A percentile compares a stretch with the other conserved stretches of the same genome.
Conservation (phyloP, 2,113 vertebrate genomes). For the Malurus elegans region DNA sequence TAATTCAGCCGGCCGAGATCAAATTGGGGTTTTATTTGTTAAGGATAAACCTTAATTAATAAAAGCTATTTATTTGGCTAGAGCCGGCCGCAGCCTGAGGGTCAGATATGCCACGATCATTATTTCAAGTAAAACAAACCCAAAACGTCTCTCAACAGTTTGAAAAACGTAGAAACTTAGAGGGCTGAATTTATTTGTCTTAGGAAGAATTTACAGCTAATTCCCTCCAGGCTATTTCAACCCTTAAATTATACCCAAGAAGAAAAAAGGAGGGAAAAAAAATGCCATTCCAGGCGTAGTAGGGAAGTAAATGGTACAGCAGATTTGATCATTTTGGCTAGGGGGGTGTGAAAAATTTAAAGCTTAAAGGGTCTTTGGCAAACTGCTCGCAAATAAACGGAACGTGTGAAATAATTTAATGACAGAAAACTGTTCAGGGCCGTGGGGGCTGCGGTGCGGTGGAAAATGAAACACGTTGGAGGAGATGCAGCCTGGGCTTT, state of each 20-base stretch:
- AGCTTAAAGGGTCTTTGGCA: slow-evolving; percentile 60
- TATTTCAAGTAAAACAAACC: slow-evolving; percentile 79
- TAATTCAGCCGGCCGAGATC: slow-evolving; percentile 64
- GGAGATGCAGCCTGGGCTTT: not conserved
- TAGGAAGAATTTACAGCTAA: slow-evolving; percentile 79
- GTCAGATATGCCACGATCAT: slow-evolving; percentile 69
- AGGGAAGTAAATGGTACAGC: slow-evolving; percentile 7
- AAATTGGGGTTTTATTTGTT: slow-evolving; percentile 65
- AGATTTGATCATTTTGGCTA: slow-evolving; percentile 36
- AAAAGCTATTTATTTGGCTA: slow-evolving; percentile 82
- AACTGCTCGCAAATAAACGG: slow-evolving; percentile 27
- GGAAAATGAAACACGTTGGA: slow-evolving; percentile 38
- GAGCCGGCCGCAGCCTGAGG: slow-evolving; percentile 45
- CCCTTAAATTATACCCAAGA: slow-evolving; percentile 70
- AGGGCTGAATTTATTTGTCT: slow-evolving; percentile 79
- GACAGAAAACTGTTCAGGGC: not conserved
- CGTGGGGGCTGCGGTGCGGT: not conserved
- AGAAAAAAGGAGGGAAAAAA: not conserved
- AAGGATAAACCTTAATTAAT: slow-evolving; percentile 81
- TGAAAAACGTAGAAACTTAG: slow-evolving; percentile 44
- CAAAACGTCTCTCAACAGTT: slow-evolving; percentile 64
- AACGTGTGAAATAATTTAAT: slow-evolving; percentile 61
- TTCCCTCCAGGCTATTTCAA: slow-evolving; percentile 75
- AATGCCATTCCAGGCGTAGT: not conserved
- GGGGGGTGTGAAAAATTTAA: slow-evolving; percentile 9